Conservation (phyloP, 2,797 vertebrate species). For the Chelmon rostratus region DNA sequence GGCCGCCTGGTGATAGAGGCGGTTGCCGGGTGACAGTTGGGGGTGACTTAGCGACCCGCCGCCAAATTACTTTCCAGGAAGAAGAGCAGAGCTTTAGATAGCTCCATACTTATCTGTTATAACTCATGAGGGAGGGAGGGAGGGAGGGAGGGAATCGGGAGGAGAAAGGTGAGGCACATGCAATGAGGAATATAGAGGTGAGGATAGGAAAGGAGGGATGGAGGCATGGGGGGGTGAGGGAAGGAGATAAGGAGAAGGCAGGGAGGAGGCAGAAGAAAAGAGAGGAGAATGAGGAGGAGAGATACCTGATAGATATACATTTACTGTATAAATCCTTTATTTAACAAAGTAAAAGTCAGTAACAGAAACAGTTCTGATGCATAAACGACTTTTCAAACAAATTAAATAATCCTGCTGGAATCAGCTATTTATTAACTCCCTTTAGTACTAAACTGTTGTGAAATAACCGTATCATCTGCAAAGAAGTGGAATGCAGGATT, state of each 20-base stretch:
- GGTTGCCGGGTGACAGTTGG: constrained; percentile 50
- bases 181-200: not conserved
- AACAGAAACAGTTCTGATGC: too few species aligned
- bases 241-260: too few species aligned
- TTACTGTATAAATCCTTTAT: too few species aligned
- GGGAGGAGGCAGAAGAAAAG: too few species aligned
- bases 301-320: too few species aligned
- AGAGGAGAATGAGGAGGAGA: accelerated
- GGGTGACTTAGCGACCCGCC: constrained; percentile 61
- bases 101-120: constrained; percentile 46
- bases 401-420: too few species aligned
- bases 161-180: not conserved
- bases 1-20: constrained; percentile 41
- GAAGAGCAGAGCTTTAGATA: constrained; percentile 60
- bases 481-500: too few species aligned
- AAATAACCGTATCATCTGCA: too few species aligned
- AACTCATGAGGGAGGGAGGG: constrained; percentile 14
- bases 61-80: constrained; percentile 69
- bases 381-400: too few species aligned
- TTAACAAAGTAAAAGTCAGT: too few species aligned
- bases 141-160: not conserved
- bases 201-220: not conserved
- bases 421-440: too few species aligned
- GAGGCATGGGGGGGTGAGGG: not conserved
- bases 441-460: too few species aligned